These are phyloP conservation scores for Drosophila ficusphila DNA, from an alignment of 1,140 invertebrate genomes.

Conservation along the genomic window DNA sequence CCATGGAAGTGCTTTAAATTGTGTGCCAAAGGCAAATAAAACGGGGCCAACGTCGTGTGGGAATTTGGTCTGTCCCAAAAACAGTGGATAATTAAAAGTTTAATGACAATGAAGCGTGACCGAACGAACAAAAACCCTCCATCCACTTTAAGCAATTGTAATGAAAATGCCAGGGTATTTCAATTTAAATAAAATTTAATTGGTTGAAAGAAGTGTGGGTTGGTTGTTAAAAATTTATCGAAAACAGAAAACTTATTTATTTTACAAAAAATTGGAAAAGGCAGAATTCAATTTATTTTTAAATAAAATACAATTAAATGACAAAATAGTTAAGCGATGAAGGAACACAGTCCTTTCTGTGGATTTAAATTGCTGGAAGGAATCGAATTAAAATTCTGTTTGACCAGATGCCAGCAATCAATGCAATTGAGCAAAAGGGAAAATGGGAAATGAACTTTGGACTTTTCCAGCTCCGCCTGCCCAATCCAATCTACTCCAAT, in stretches of 20 bases:
- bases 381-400: constrained; percentile 2
- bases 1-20: constrained; percentile 52
- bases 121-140: neutral
- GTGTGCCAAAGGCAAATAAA: constrained; percentile 50
- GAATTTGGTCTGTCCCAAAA: constrained; percentile 35
- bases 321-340: neutral
- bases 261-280: too few species aligned
- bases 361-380: neutral
- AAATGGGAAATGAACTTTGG: constrained; percentile 5
- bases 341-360: neutral
- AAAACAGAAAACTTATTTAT: too few species aligned
- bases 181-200: constrained; percentile 12
- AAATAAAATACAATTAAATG: neutral
- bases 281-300: neutral
- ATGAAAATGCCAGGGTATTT: constrained; percentile 27
- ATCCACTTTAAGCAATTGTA: neutral
- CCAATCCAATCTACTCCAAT: constrained; percentile 2
- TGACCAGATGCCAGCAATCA: constrained; percentile 1
- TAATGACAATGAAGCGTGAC: constrained; percentile 42
- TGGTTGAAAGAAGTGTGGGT: too few species aligned
- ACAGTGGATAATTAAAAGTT: constrained; percentile 53
- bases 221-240: too few species aligned
- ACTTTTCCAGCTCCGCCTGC: neutral
- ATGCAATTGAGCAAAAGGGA: constrained; percentile 2
- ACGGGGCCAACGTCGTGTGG: constrained; percentile 32